Evolutionary conservation across 2,113 vertebrate genomes (phyloP), one percentile per base, ranked within the genome.

Genomic region (Xenotilapia longispinis): DNA sequence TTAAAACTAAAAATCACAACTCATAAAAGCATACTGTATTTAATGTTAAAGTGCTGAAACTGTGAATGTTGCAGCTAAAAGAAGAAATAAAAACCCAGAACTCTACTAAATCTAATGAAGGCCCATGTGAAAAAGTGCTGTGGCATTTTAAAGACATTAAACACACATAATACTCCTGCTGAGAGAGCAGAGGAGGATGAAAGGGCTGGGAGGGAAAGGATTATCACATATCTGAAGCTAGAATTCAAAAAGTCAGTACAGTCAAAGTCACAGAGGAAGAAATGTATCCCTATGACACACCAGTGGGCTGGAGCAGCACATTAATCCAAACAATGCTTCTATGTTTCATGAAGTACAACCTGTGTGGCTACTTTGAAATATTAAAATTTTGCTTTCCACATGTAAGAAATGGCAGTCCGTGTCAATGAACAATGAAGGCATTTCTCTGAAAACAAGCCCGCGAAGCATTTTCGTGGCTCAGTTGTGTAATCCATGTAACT

Each of bases 311-410:
- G 26, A 85, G 73, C 17, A 5, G 79, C 55, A 19, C 47, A 81
- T 82, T 84, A 82, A 81, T 80, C 58, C 75, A 90, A 90, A 92
- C 89, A 91, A 87, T 88, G 85, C 89, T 75, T 91, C 86, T 83
- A 87, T 90, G 70, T 90, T 91, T 91, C 63, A 83, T 82, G 83
- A 55, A 88, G 78, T n/a, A 78, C 45, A 78, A 7, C 47, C 82
- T 82, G 73, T 80, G 17, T 4, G 13, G 51, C 26, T 85, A 23
- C 84, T 89, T 84, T 11, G 51, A 45, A 83, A 88, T 36, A 38
- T 23, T n/a, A 54, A 85, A 58, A 81, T 57, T 15, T 60, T 45
- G 26, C 55, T 81, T 86, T 83, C 75, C 65, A 65, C 75, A 80
- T 83, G 60, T 49, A 70, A 78, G 45, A 78, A 78, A 78, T 33